Conservation (phyloP, 2,113 vertebrate species). For the Phalacrocorax brasilianus region DNA sequence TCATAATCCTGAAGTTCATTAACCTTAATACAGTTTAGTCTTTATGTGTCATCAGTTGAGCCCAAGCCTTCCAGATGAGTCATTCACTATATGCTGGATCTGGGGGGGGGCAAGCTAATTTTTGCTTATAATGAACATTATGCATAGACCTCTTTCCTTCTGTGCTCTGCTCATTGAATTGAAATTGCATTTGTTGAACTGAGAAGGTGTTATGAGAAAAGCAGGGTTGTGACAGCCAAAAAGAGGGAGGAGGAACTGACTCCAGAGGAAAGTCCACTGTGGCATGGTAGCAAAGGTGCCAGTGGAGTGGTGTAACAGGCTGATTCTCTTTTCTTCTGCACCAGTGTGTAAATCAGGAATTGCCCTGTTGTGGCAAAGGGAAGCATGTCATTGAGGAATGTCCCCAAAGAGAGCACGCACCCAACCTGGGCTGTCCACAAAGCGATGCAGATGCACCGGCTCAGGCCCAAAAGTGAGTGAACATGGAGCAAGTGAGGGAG, state of each 20-base stretch:
- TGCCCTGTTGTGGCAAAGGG: not conserved
- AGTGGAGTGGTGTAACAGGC: not conserved
- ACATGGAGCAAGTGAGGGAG: no score
- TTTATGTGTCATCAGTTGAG: conserved; percentile 18
- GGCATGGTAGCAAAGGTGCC: not conserved
- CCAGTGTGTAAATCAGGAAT: not conserved
- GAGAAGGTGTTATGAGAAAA: not conserved
- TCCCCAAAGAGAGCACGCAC: not conserved
- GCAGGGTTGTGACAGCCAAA: not conserved
- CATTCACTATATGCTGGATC: not conserved
- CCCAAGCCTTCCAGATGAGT: conserved; percentile 2
- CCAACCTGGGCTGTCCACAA: not conserved
- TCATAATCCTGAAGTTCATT: conserved; percentile 48
- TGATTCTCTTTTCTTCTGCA: not conserved
- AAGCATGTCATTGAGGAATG: not conserved
- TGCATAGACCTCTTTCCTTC: not conserved
- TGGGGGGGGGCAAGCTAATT: not conserved
- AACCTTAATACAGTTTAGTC: conserved; percentile 17
- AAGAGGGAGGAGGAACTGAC: not conserved
- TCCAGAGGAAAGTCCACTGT: not conserved
- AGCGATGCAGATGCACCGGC: not conserved
- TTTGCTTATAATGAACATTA: not conserved
- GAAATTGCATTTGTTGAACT: not conserved
- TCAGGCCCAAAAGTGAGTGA: not conserved
- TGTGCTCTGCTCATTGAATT: not conserved